These are phyloP conservation scores for Grammomys surdaster DNA, from an alignment of 2,113 vertebrate genomes.

Conservation along the genomic window DNA sequence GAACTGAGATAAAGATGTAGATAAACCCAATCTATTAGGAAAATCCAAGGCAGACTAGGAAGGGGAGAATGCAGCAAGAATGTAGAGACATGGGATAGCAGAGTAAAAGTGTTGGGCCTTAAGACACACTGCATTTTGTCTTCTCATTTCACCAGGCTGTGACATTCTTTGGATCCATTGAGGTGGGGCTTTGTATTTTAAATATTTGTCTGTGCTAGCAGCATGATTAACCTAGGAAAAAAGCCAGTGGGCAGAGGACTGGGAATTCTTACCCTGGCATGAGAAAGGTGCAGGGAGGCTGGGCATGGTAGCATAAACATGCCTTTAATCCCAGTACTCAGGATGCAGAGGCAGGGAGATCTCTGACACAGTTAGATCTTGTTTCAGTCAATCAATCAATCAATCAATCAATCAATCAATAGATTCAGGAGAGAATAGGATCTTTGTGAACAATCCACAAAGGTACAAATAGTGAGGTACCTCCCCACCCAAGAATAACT, in stretches of 20 bases:
- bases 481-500: not conserved
- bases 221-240: not conserved
- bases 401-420: not conserved
- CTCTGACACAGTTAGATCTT: not conserved
- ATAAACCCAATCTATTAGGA: not conserved
- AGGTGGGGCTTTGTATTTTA: not conserved
- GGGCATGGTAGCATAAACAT: not conserved
- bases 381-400: no score
- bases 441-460: not conserved
- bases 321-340: not conserved
- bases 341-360: not conserved
- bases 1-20: not conserved
- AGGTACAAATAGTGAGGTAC: not conserved
- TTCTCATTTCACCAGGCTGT: not conserved
- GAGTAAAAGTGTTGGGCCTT: not conserved
- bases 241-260: not conserved
- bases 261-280: no score
- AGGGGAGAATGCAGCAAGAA: not conserved
- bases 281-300: not conserved
- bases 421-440: not conserved
- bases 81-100: no score
- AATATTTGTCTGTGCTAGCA: not conserved
- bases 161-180: not conserved
- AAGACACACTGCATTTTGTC: no score
- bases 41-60: not conserved